Evolutionary conservation across 1,140 invertebrate genomes (phyloP), one percentile per base, ranked within the genome.

Genomic region (Anastrepha obliqua): DNA sequence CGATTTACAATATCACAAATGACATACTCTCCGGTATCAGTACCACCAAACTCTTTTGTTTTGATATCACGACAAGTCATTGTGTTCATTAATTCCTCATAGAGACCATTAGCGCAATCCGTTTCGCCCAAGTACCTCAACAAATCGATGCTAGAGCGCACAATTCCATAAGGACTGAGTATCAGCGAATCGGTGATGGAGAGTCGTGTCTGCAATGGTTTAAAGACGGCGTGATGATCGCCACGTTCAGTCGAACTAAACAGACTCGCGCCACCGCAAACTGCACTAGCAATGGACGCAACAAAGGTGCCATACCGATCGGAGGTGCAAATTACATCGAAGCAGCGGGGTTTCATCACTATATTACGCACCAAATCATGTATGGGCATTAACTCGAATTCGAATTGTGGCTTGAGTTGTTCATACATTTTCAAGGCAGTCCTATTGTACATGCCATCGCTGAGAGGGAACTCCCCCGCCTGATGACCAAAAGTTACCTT

Each of bases 271-370:
- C 91, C 91, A 6, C 91, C 91, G n/a, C 90, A 91, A 11, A 92
- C 89, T 0, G 86, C 89, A 8, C 91, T 91, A 62, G 87, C 87
- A 8, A 91, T 91, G 9, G 91, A 90, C 3, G 91, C 89, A 42
- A 92, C 81, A 8, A 92, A 90, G 7, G 91, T 91, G 51, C 89
- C 91, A 70, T 92, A 92, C n/a, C 90, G 89, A 86, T 92, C 91
- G 44, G 67, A 91, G n/a, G 89, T 86, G 20, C 92, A 88, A 9
- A 92, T 86, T 9, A 91, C 88, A 85, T 92, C 91, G 5, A 92
- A 92, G 3, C 88, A 17, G 3, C 51, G 3, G 2, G 91, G 91
- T 1, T 89, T 17, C 1, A 88, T 60, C 20, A 92, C 85, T 0
- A 92, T 59, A 7, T 55, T 44, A 1, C 86, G 51, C 17, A 91